Conservation (phyloP, 2,113 vertebrate genomes). For the Tenebrosternarchus preto region DNA sequence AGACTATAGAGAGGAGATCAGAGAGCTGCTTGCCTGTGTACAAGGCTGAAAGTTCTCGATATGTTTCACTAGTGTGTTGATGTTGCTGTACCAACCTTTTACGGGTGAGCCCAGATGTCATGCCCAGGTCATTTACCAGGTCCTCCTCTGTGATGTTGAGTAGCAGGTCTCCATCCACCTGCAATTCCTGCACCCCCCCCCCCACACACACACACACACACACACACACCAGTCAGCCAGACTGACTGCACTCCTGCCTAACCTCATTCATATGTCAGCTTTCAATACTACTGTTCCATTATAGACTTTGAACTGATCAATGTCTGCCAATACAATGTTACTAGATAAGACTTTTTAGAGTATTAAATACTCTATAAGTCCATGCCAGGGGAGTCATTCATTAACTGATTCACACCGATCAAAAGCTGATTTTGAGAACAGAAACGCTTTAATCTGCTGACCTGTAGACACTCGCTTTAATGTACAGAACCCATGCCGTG, state of each 20-base stretch:
- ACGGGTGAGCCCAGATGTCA: constrained; percentile 83
- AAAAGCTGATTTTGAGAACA: no score
- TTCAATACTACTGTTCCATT: not conserved
- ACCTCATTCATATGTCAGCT: not conserved
- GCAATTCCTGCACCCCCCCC: constrained; percentile 81
- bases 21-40: no score
- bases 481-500: no score
- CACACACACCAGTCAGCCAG: not conserved
- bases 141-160: constrained; percentile 87
- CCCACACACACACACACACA: not conserved
- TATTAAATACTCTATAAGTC: not conserved
- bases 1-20: no score
- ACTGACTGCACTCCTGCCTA: not conserved
- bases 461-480: no score
- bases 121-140: constrained; percentile 81
- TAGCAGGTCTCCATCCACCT: constrained; percentile 94
- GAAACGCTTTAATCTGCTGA: no score
- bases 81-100: constrained; percentile 79
- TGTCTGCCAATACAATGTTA: not conserved
- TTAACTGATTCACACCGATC: no score
- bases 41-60: no score
- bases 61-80: no score
- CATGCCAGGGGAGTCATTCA: no score
- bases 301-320: not conserved
- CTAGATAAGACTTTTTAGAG: not conserved